Base-by-base conservation (phyloP, 1,140 invertebrate genomes). In the Panagrolaimus sp. region DNA sequence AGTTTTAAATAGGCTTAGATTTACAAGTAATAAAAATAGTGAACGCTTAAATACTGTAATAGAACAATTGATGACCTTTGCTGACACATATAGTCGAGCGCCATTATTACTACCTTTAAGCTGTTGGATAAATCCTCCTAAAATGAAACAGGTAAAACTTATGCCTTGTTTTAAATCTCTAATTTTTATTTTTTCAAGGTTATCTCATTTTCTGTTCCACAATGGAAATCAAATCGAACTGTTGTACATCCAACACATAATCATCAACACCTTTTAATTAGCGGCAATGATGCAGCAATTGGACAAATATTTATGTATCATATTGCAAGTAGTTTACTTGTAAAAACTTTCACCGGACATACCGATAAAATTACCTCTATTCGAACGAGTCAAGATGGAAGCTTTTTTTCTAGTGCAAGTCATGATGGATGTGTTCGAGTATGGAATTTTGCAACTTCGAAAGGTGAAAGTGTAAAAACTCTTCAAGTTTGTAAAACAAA, bases 81-180 rank as follows among this genome's bases (percentile, higher is more conserved):
- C 83, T 71, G 77, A 80, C 82, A 9, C 81, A 80, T 69, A 69
- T 70, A 66, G 75, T 16, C 68, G 78, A 11, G 46, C 31, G 31
- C 78, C 78, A 27, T 62, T 83, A 42, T 57, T 82, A n/a, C 77
- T 82, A 7, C 80, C 80, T 5, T 61, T 82, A n/a, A 80, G 81
- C 25, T 82, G 80, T 67, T 82, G 80, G 80, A 80, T 82, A 5
- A 53, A 68, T 46, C 80, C 80, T 11, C 80, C 80, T 4, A 80
- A 79, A 63, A 81, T 82, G 71, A 82, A 83, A 68, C 75, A 79
- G 68, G 76, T 78, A n/a, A n/a, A n/a, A n/a, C n/a, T n/a, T n/a
- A n/a, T n/a, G n/a, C n/a, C n/a, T n/a, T n/a, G n/a, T n/a, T n/a
- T n/a, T n/a, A n/a, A n/a, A n/a, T n/a, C n/a, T n/a, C n/a, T n/a